Conservation (phyloP, 2,113 vertebrate genomes). For the Leuciscus idus region DNA sequence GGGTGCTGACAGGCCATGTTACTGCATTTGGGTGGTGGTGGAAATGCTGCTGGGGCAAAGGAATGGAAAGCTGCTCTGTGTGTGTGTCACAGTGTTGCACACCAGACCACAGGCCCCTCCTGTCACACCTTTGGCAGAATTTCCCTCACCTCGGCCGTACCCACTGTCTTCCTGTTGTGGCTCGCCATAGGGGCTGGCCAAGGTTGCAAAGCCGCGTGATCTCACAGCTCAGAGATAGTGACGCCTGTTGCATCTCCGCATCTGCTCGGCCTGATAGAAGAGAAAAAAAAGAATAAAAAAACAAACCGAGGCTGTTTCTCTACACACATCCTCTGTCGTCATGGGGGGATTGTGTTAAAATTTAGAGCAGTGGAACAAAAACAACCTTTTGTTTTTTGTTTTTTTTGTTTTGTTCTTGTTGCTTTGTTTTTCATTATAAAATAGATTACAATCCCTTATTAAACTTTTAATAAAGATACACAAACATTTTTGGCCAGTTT, state of each 20-base stretch:
- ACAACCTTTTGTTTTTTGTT: background rate
- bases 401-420: conserved; percentile 64
- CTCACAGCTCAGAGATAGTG: background rate
- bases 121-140: conserved; percentile 74
- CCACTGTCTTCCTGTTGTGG: conserved; percentile 75
- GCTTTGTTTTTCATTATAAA: conserved; percentile 5
- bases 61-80: conserved; percentile 47
- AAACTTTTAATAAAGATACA: background rate
- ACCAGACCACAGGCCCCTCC: conserved; percentile 65
- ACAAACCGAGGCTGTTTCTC: background rate
- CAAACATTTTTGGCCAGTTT: background rate
- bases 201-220: conserved; percentile 29
- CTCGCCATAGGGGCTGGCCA: conserved; percentile 69
- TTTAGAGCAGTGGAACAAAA: conserved; percentile 37
- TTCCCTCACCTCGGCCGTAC: conserved; percentile 75
- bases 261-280: background rate
- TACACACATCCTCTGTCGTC: conserved; percentile 57
- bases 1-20: background rate
- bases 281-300: background rate
- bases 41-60: conserved; percentile 44
- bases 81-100: conserved; percentile 23
- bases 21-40: conserved; percentile 5
- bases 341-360: conserved; percentile 39
- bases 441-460: background rate
- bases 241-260: conserved; percentile 23